Percentiles rank a stretch among this genome's conserved stretches.
These are phyloP conservation scores for Podarcis cretensis DNA, from an alignment of 2,113 vertebrate genomes.

Conservation along the genomic window DNA sequence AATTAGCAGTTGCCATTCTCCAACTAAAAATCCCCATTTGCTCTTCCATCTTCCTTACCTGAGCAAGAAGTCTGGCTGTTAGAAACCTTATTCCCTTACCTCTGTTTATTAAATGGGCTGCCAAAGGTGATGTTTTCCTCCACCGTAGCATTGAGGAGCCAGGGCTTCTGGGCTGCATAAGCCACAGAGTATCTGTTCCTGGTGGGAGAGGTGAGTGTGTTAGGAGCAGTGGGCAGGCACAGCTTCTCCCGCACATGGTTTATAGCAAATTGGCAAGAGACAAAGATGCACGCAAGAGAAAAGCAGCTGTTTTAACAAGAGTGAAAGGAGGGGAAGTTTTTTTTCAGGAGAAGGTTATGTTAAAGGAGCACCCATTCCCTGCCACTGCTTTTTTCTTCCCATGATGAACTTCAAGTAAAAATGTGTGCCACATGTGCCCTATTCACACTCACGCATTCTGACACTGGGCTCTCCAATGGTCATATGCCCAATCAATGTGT, in stretches of 20 bases:
- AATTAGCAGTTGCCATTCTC: no score
- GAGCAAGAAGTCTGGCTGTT: neutral
- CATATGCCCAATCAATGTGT: neutral
- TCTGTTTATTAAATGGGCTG: conserved; percentile 93
- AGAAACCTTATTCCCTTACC: conserved; percentile 74
- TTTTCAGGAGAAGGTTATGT: conserved; percentile 35
- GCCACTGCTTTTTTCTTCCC: conserved; percentile 5
- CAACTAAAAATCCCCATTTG: neutral
- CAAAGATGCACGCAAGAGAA: neutral
- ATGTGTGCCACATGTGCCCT: neutral
- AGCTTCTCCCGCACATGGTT: neutral
- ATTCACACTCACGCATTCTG: neutral
- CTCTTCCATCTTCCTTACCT: no score
- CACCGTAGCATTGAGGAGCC: conserved; percentile 96
- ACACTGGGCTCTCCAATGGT: no score
- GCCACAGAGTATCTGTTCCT: conserved; percentile 95
- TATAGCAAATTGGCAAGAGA: conserved; percentile 6
- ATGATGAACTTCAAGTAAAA: neutral
- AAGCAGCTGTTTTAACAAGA: conserved; percentile 31
- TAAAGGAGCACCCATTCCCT: conserved; percentile 61
- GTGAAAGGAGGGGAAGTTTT: conserved; percentile 18
- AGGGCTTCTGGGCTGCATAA: conserved; percentile 96
- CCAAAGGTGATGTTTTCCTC: conserved; percentile 99
- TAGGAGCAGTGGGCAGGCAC: neutral
- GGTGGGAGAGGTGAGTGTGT: conserved; percentile 61